Evolutionary conservation across 1,140 invertebrate genomes (phyloP).

Genomic region (Pachyrhynchus sulphureomaculatus): DNA sequence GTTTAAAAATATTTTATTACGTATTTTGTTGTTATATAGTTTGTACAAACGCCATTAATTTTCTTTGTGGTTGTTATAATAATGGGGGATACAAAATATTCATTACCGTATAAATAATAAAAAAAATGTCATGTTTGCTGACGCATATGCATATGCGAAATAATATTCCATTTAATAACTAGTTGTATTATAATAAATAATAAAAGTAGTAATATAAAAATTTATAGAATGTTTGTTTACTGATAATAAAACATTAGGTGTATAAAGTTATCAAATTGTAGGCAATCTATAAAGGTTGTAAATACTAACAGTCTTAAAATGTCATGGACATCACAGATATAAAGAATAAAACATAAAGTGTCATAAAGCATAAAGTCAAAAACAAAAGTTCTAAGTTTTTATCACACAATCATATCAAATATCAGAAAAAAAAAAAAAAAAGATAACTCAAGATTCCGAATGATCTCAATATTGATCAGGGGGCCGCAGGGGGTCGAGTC

Average conservation of each 20-base stretch:
- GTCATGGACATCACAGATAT: conserved; percentile 4
- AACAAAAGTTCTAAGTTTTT: background rate
- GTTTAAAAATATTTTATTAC: background rate
- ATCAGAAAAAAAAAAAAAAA: background rate
- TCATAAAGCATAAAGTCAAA: background rate
- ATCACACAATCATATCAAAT: background rate
- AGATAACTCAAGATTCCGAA: background rate
- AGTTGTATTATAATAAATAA: background rate
- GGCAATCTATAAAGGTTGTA: background rate
- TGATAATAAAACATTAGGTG: background rate
- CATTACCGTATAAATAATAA: background rate
- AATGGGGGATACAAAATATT: background rate
- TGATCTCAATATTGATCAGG: background rate
- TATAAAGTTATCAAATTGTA: conserved; percentile 2
- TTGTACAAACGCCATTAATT: conserved; percentile 2
- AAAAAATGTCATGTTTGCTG: background rate
- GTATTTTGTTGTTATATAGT: background rate
- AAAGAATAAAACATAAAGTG: background rate
- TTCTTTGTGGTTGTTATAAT: background rate
- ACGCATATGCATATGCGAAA: background rate
- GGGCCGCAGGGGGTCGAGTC: conserved; percentile 2
- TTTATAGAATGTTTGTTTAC: background rate
- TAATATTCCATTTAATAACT: conserved; percentile 2
- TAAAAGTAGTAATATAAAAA: background rate
- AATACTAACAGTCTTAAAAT: background rate